Evolutionary conservation across 2,888 invertebrate species (phyloP).

Genomic region (Plagodis pulveraria): DNA sequence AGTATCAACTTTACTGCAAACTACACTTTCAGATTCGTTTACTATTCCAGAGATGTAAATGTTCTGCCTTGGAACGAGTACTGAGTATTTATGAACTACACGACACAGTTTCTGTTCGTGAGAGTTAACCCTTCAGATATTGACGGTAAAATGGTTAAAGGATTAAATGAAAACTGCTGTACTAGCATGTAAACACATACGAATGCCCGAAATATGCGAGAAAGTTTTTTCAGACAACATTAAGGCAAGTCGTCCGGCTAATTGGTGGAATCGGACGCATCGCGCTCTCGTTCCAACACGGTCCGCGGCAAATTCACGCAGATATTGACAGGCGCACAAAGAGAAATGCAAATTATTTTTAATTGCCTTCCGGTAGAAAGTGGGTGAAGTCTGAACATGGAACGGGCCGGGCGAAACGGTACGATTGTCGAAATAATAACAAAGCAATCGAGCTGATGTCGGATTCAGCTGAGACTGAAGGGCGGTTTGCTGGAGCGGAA

Average conservation of each 20-base stretch:
- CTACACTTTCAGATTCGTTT: too few species aligned
- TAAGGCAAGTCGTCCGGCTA: conserved; percentile 33
- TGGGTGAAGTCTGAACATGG: conserved; percentile 72
- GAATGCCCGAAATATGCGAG: conserved; percentile 7
- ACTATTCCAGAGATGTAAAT: too few species aligned
- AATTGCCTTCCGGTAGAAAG: conserved; percentile 83
- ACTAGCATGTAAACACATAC: background rate
- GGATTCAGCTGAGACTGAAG: conserved; percentile 40
- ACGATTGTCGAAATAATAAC: conserved; percentile 70
- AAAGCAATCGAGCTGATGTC: conserved; percentile 51
- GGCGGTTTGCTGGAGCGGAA: conserved; percentile 17
- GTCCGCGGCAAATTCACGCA: conserved; percentile 49
- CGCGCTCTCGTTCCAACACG: conserved; percentile 44
- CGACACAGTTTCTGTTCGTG: too few species aligned
- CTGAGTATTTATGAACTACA: too few species aligned
- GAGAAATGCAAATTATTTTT: conserved; percentile 82
- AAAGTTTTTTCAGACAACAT: conserved; percentile 20
- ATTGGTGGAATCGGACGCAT: conserved; percentile 39
- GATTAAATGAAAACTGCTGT: too few species aligned
- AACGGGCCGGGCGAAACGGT: conserved; percentile 65
- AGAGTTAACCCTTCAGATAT: too few species aligned
- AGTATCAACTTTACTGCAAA: too few species aligned
- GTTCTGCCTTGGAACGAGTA: too few species aligned
- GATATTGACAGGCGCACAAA: conserved; percentile 65
- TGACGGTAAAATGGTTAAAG: too few species aligned